Percentiles rank a stretch among this genome's conserved stretches.
Evolutionary conservation across 2,113 vertebrate species (phyloP).

Genomic region (Ceyx cyanopectus): DNA sequence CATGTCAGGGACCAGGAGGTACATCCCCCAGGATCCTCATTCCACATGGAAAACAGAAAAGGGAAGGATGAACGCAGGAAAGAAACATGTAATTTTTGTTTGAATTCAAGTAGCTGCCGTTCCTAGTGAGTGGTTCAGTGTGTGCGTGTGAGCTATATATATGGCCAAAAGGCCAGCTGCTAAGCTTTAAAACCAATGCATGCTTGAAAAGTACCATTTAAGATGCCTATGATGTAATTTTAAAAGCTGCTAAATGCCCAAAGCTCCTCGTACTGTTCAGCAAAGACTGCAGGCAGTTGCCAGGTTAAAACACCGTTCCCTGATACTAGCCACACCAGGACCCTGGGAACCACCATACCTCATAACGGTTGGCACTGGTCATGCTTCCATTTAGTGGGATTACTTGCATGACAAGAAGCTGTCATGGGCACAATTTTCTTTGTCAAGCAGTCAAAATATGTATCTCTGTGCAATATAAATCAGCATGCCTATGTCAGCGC

Average conservation of each 20-base stretch:
- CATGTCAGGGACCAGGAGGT: not conserved
- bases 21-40: not conserved
- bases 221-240: slow-evolving; percentile 30
- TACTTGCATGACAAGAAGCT: slow-evolving; percentile 1
- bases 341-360: not conserved
- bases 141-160: not conserved
- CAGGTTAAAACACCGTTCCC: not conserved
- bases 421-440: not conserved
- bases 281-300: not conserved
- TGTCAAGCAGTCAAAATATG: slow-evolving; percentile 36
- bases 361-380: not conserved
- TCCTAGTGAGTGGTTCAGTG: not conserved
- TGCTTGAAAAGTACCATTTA: slow-evolving; percentile 6
- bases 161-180: slow-evolving; percentile 13
- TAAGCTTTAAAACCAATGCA: slow-evolving; percentile 22
- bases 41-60: not conserved
- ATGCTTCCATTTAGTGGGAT: not conserved
- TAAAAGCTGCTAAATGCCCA: slow-evolving; percentile 41
- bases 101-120: not conserved
- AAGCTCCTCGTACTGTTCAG: not conserved
- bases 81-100: not conserved
- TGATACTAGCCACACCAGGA: not conserved
- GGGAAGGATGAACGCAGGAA: not conserved
- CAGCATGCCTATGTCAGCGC: not conserved
- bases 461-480: not conserved